Evolutionary conservation across 2,113 vertebrate genomes (phyloP), one percentile per base, ranked within the genome.

Genomic region (Ptychochromis oligacanthus): DNA sequence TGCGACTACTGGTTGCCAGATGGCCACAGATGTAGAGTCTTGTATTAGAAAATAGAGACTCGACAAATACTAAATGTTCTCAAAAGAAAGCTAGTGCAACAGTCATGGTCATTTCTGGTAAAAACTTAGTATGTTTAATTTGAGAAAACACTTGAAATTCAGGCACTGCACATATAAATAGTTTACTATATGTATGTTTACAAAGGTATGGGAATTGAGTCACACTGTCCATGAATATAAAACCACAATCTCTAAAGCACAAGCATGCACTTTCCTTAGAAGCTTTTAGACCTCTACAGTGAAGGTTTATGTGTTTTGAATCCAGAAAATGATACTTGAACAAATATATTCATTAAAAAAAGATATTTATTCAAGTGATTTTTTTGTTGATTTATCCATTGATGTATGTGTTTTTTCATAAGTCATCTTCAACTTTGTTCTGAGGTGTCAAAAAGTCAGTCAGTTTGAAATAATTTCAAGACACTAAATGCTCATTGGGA

Each of bases 401-500:
- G 4, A 43, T 65, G 7, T 65, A 14, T 60, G 28, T 59, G 4
- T 15, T 31, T 2, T 2, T 0, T 1, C 34, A 36, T 36, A 36
- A 7, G 34, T 6, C 5, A 36, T 36, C 34, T 36, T 6, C 34
- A 36, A 36, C 34, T 36, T 36, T 36, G 34, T 36, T 36, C 34
- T 7, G 6, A 36, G 34, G 34, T 36, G 34, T 36, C 0, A 24
- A 43, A n/a, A 9, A 15, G 3, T 62, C n/a, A 0, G 2, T 38
- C 13, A 0, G 17, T 43, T 43, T 65, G n/a, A 7, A 65, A 65
- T 26, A 7, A 43, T 65, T 65, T 65, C 43, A 65, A 24, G 13
- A 65, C 4, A 65, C 14, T 65, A 65, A 65, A 24, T 65, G 2
- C 24, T 65, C 36, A 43, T 43, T 43, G 13, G 43, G 43, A 65